Base-by-base conservation (phyloP, 2,113 vertebrate genomes). In the Chunga burmeisteri region DNA sequence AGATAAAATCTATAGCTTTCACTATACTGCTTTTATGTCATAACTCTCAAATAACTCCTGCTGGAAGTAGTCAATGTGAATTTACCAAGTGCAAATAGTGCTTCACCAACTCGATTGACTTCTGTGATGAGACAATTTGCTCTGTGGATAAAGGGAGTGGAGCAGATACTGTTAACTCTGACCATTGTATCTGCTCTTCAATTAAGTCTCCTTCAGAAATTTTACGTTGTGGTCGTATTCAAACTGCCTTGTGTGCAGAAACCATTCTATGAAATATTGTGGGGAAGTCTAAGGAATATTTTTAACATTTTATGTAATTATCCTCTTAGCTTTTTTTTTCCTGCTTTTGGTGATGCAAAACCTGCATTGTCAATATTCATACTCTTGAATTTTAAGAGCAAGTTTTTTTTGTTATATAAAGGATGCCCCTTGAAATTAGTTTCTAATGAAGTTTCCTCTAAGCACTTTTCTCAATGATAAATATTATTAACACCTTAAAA, bases 91-190 rank as follows among this genome's bases (percentile, higher is more conserved):
- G 44, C 52, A 72, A 89, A 88, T 36, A 52, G 22, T 42, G 21
- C 11, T 63, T 75, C 47, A n/a, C 42, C 47, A 75, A 44, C 30
- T 13, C 0, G 0, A 62, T 44, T 2, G 9, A 40, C 19, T 67
- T 86, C 52, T 63, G 38, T 67, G 46, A 58, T 29, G 38, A 72
- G 58, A 20, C 40, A 5, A 34, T 13, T 83, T 58, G 20, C 10
- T 82, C 30, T 40, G 25, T 13, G 36, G 36, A 17, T 53, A 67
- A 80, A 32, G 8, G 5, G 17, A 75, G 26, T 20, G 7, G 11
- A 44, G 5, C 44, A 38, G 59, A 29, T n/a, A 14, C 11, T 61
- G 32, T 58, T 56, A 38, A 8, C 11, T 91, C 52, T 32, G 46
- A 56, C 29, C 44, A 56, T 13, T 72, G 34, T 58, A 46, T 5